A percentile compares a stretch with the other conserved stretches of the same genome.
These are phyloP conservation scores for Onthophagus sagittarius DNA, from an alignment of 2,888 invertebrate genomes.

Conservation along the genomic window DNA sequence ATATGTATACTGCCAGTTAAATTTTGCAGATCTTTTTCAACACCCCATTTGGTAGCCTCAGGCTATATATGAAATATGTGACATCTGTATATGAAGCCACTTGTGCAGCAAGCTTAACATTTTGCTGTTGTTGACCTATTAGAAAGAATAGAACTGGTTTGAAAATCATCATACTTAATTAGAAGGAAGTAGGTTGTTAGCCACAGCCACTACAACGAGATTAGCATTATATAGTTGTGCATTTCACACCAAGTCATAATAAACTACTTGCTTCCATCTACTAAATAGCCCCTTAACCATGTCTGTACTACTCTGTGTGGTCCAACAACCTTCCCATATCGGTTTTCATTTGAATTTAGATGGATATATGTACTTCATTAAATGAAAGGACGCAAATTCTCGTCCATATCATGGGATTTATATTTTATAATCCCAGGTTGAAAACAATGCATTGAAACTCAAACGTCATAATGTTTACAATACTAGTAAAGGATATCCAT, in stretches of 20 bases:
- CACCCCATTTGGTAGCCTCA: not conserved
- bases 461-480: too few species aligned
- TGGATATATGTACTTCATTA: conserved; percentile 11
- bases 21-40: not conserved
- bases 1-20: not conserved
- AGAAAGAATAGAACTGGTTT: not conserved
- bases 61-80: too few species aligned
- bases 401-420: not conserved
- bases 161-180: not conserved
- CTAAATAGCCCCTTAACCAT: not conserved
- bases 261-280: not conserved
- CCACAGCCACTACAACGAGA: not conserved
- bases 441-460: too few species aligned
- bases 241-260: not conserved
- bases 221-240: not conserved
- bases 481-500: too few species aligned
- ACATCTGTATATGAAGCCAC: not conserved
- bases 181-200: not conserved
- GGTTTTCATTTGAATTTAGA: conserved; percentile 6
- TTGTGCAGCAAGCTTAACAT: not conserved
- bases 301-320: not conserved
- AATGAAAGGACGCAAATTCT: conserved; percentile 11
- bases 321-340: not conserved
- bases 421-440: too few species aligned
- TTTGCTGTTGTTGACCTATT: not conserved